Evolutionary conservation across 1,140 invertebrate genomes (phyloP).

Genomic region (Frieseomelitta varia): DNA sequence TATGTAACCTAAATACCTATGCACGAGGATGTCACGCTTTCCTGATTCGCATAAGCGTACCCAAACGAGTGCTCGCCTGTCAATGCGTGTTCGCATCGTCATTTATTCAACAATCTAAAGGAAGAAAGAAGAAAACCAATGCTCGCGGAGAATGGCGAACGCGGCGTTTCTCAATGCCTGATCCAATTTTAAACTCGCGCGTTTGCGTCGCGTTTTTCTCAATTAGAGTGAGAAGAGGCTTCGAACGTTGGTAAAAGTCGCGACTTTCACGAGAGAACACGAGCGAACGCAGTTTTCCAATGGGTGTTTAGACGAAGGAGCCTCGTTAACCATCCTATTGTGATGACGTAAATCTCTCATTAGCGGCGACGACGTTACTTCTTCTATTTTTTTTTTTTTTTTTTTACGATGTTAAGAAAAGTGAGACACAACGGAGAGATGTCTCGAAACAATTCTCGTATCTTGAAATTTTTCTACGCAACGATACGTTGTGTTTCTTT

Average conservation of each 20-base stretch:
- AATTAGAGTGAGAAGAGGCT: slow-evolving; percentile 6
- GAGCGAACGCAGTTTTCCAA: slow-evolving; percentile 16
- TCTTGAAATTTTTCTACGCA: not conserved
- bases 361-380: not conserved
- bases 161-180: slow-evolving; percentile 7
- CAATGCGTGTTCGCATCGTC: not conserved
- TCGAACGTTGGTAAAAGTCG: slow-evolving; percentile 16
- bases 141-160: slow-evolving; percentile 3
- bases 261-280: slow-evolving; percentile 25
- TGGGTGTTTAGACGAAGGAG: not conserved
- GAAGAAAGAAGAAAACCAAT: not conserved
- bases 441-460: not conserved
- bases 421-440: not conserved
- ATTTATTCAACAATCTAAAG: not conserved
- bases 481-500: not conserved
- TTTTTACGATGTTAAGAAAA: not conserved
- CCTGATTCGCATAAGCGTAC: not conserved
- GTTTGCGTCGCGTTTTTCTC: not conserved
- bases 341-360: slow-evolving; percentile 17
- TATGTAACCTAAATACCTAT: slow-evolving; percentile 26
- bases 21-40: slow-evolving; percentile 30
- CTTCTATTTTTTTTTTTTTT: too few species aligned
- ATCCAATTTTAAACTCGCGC: slow-evolving; percentile 49
- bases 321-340: slow-evolving; percentile 21
- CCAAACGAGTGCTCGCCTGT: not conserved